Evolutionary conservation across 2,888 invertebrate species (phyloP), one percentile per base, ranked within the genome.

Genomic region (Synanthedon myopaeformis): DNA sequence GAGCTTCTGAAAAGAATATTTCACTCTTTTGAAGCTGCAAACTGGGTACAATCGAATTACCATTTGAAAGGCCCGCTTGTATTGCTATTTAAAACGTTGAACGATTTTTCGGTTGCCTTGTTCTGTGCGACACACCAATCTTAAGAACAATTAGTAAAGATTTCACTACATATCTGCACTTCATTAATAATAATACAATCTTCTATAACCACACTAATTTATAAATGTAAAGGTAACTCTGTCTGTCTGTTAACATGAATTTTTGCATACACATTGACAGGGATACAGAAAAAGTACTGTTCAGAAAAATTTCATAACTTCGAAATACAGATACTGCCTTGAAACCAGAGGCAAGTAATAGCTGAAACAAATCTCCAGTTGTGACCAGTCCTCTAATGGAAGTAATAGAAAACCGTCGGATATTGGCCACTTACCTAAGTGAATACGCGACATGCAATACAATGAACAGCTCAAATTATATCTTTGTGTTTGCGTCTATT

Each of bases 1-100:
- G 71, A 71, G 66, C 70, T 74, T 67, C 68, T 75, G 74, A 77
- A 82, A 82, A 82, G 82, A 82, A 83, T 82, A 82, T 82, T 82
- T 82, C 74, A 78, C 77, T 81, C 81, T 80, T 82, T 82, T 79
- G 61, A 63, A 59, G 58, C 60, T 60, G 59, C 59, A 61, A 51
- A 55, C 50, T 53, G 80, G 76, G 78, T 78, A 79, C 79, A 82
- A 83, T 83, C 78, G 79, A 81, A 83, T 84, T 84, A 82, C 77
- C 82, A 83, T 83, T 76, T 83, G 78, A 82, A 83, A 79, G 73
- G 67, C 65, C 62, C 62, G 64, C 71, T 74, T 72, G 73, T 74
- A 75, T 75, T 69, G 75, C 70, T 70, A 72, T 80, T 78, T 74
- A 69, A 76, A 69, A 68, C 72, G 68, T 66, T 74, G 72, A 79